phyloP scores from a whole-genome alignment of 2,113 vertebrate genomes.

The Mirounga angustirostris region DNA sequence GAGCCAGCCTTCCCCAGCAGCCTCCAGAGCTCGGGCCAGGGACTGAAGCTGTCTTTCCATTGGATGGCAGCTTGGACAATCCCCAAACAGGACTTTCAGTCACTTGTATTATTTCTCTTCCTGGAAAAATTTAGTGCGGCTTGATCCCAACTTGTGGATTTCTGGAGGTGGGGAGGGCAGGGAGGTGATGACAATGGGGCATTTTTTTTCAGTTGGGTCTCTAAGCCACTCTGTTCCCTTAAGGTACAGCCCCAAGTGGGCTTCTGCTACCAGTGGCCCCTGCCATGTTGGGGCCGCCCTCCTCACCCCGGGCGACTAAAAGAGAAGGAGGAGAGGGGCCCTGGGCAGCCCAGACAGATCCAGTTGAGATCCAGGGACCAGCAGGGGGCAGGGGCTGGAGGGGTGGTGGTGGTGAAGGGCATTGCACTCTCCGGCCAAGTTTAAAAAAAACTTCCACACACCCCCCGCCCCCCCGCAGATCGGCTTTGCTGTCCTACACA shows the following conservation, averaged over 20 bases:
- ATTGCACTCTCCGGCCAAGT: conserved; percentile 12
- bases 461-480: background rate
- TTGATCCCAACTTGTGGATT: conserved; percentile 45
- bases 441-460: conserved; percentile 28
- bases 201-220: background rate
- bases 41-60: background rate
- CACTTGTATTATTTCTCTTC: conserved; percentile 62
- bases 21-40: background rate
- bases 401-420: background rate
- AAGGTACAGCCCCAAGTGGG: background rate
- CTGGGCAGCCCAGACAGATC: background rate
- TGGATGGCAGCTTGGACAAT: background rate
- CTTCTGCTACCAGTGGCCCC: background rate
- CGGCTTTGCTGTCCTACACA: conserved; percentile 68
- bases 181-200: background rate
- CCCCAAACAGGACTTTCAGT: conserved; percentile 36
- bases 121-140: conserved; percentile 29
- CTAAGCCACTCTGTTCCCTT: background rate
- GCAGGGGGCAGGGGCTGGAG: background rate
- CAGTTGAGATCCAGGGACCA: background rate
- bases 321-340: background rate
- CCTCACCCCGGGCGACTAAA: background rate
- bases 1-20: background rate
- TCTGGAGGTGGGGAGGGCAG: background rate
- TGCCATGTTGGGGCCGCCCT: background rate